Percentiles rank a stretch among this genome's conserved stretches.
phyloP scores from a whole-genome alignment of 2,113 vertebrate species.

The Centropristis striata region DNA sequence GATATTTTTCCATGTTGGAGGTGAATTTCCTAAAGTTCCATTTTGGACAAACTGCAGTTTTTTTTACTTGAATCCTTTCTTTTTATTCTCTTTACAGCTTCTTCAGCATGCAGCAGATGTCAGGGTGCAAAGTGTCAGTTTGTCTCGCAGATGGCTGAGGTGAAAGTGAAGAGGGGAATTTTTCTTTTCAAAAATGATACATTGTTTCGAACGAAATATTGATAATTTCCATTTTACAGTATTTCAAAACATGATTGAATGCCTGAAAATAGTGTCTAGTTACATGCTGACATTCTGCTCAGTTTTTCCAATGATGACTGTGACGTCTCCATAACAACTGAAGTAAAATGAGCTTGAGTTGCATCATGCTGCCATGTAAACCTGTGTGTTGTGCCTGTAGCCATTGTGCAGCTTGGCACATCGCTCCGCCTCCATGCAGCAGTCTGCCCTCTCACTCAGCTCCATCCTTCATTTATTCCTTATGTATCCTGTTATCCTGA shows the following conservation, averaged over 20 bases:
- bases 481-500: constrained; percentile 30
- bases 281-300: not conserved
- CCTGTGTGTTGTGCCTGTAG: constrained; percentile 1
- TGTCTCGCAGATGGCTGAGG: not conserved
- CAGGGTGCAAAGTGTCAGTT: not conserved
- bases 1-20: not conserved
- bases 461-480: constrained; percentile 25
- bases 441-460: constrained; percentile 12
- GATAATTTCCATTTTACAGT: not conserved
- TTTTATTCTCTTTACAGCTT: not conserved
- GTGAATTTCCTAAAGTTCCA: not conserved
- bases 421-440: constrained; percentile 22
- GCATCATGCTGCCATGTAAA: not conserved
- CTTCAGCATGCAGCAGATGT: not conserved
- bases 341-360: not conserved
- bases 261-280: not conserved
- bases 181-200: not conserved
- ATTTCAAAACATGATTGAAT: not conserved
- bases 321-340: not conserved
- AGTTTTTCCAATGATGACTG: not conserved
- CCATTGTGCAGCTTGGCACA: not conserved
- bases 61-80: not conserved
- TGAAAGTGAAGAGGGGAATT: not conserved
- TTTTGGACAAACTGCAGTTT: not conserved
- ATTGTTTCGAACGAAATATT: not conserved